Evolutionary conservation across 2,113 vertebrate genomes (phyloP), one percentile per base, ranked within the genome.

Genomic region (Dasyprocta punctata): DNA sequence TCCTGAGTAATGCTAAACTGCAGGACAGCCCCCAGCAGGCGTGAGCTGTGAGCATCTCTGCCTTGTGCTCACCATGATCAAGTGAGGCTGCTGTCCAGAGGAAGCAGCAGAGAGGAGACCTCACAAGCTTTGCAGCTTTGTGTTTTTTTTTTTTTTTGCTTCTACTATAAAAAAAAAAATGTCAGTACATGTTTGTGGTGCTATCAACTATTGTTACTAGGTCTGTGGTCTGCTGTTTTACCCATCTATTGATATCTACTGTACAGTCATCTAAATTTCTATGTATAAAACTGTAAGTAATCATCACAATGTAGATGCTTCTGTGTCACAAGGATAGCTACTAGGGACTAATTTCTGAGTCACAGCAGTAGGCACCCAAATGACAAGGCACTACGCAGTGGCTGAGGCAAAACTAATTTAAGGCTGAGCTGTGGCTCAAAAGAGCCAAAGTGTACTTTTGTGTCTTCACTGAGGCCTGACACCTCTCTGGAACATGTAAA

Each of bases 21-120:
- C 36, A 58, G 1, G 9, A 5, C 2, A 33, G n/a, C 7, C 7
- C 19, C 26, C 26, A 26, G 44, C 8, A 12, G 4, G 44, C 1
- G 1, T 1, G 30, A 60, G 4, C 22, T 30, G 69, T 10, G 13
- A n/a, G 41, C 44, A 58, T 73, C 38, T 41, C 73, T 38, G 44
- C 12, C 52, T 1, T 1, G 36, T 3, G 2, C 24, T 58, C 44
- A 17, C 13, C 24, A 3, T 19, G 19, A 38, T 17, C 3, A 41
- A 36, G 24, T 7, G 20, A 13, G 19, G 67, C 47, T 47, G 36
- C 38, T 75, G 24, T 54, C 36, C 7, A 13, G 49, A 54, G n/a
- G 9, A 56, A 24, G 26, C 54, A 22, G 58, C 67, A 61, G 38
- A 86, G 14, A 28, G 52, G 2, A 2, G 65, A 26, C 11, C 0